Base-by-base conservation (phyloP, 2,797 vertebrate genomes). In the Schizopygopsis malacanthus region DNA sequence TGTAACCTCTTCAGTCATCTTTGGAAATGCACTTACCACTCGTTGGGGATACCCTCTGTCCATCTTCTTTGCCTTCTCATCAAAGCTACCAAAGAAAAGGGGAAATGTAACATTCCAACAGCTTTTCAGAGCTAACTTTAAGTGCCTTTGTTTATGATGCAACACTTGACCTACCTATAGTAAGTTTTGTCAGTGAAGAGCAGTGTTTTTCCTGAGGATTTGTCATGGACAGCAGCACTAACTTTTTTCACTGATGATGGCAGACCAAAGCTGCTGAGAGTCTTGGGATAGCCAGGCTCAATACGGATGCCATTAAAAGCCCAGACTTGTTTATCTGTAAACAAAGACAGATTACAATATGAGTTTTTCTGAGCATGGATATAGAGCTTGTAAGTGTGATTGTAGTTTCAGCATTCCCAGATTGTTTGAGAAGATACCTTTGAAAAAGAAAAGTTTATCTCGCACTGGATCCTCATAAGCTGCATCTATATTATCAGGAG, bases 401-500 rank as follows among this genome's bases (percentile, higher is more conserved):
- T 59, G 33, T 56, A 20, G 52, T 59, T 59, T 0, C 13, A 59
- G 33, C 20, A 56, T 41, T 15, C 20, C 6, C 20, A 59, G 11
- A 39, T 39, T 41, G 28, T 56, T 16, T 41, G 12, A 16, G 50
- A 56, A 77, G 6, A 41, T 59, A 97, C 96, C 95, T 96, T 95
- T 96, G 87, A 97, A 95, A 88, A 96, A 79, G 9, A 95, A 81
- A 33, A 96, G 89, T 79, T 91, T 92, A 81, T 95, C 95, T 37
- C 90, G 92, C 2, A 45, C 3, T 0, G 59, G 88, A 81, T 92
- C 94, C 88, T 97, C 96, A 86, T 95, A 97, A 0, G 87, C 96
- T 84, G 96, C 96, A 79, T 97, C 94, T 87, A 96, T 93, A 45
- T 90, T 91, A 47, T 88, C 76, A 37, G 96, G 95, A 28, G 95